Evolutionary conservation across 2,797 vertebrate species (phyloP), one percentile per base, ranked within the genome.

Genomic region (Delichon dasypus): DNA sequence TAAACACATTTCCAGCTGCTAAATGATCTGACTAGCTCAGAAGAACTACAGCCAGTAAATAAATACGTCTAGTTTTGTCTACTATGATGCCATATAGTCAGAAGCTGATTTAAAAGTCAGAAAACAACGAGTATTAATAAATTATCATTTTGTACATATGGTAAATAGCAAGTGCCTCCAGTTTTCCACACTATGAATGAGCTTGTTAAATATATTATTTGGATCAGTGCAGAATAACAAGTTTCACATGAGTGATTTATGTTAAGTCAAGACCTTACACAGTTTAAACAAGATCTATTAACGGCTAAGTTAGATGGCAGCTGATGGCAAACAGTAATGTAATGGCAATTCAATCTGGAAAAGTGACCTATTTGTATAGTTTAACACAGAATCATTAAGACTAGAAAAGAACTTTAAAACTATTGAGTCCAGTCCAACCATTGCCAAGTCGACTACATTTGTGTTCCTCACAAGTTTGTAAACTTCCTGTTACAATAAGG

Each of bases 51-150:
- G 32, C 45, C 47, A 86, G 51, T 80, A 85, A 66, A 76, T 65
- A 36, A 54, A 76, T 65, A 29, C 1, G 7, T 66, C 62, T 85
- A 14, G 0, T 85, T 89, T 93, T 84, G 53, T 90, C 86, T 75
- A 61, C 78, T 86, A 70, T 84, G 23, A 76, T 70, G 66, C 38
- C 42, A 9, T 26, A 10, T 62, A 68, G 58, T 62, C 58, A 93
- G 80, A 81, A 84, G 74, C 14, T 88, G 73, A 73, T 93, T 90
- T 81, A 85, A 58, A 73, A 85, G 66, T 64, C 40, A 74, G 45
- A 91, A 93, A 75, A 42, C 36, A 58, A 36, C 58, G 83, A 40
- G 8, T 85, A 88, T 94, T 96, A 95, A 95, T 87, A 92, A 95
- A 87, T 93, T 1, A 95, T 94, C 3, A 50, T 96, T 90, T 86